Conservation (phyloP, 2,113 vertebrate species). For the Siniperca knerii region DNA sequence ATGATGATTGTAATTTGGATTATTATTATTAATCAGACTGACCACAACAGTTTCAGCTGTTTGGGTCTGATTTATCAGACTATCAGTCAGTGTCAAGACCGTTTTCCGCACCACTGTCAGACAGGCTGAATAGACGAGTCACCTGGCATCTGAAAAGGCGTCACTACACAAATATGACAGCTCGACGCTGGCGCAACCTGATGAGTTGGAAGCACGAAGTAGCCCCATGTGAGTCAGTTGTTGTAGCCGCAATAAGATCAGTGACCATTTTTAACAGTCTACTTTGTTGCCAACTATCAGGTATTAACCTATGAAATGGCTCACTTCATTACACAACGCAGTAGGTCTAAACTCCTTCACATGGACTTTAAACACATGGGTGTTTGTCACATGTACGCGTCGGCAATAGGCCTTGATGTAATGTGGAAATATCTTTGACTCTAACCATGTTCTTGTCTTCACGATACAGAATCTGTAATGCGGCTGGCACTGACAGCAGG, state of each 20-base stretch:
- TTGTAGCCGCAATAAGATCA: not conserved
- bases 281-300: not conserved
- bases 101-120: conserved; percentile 25
- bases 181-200: conserved; percentile 7
- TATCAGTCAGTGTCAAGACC: conserved; percentile 29
- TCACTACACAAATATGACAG: conserved; percentile 16
- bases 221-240: not conserved
- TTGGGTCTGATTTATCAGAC: conserved; percentile 34
- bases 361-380: not conserved
- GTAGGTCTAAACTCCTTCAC: not conserved
- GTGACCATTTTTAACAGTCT: not conserved
- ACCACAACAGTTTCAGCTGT: conserved; percentile 7
- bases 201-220: conserved; percentile 5
- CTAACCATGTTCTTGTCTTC: not conserved
- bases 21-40: conserved; percentile 13
- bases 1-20: not conserved
- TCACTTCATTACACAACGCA: not conserved
- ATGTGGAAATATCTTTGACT: not conserved
- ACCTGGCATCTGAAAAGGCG: conserved; percentile 14
- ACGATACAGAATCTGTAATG: not conserved
- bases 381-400: not conserved
- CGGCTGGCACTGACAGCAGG: conserved; percentile 15
- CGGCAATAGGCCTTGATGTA: not conserved
- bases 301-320: not conserved
- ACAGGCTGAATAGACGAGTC: conserved; percentile 30